Conservation (phyloP, 2,113 vertebrate genomes). For the Vidua macroura region DNA sequence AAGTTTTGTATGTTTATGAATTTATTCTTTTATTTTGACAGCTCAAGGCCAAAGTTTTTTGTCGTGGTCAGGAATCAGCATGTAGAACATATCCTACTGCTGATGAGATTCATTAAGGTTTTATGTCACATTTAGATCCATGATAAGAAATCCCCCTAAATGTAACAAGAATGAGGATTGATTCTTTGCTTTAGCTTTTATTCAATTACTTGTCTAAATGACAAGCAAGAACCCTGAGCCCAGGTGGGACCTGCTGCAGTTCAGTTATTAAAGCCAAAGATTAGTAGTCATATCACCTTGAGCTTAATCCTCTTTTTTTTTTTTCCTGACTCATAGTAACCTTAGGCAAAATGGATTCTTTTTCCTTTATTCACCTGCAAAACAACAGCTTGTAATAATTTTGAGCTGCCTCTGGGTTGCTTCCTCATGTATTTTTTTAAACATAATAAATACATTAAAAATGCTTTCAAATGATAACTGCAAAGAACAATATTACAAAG, state of each 20-base stretch:
- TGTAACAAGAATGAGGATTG: background rate
- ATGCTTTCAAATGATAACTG: background rate
- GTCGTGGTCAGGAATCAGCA: background rate
- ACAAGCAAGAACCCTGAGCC: background rate
- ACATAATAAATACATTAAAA: background rate
- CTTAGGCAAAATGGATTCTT: background rate
- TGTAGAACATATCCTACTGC: background rate
- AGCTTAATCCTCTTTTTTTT: conserved; percentile 35
- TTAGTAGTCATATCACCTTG: background rate
- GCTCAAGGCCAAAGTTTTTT: background rate
- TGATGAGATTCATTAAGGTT: background rate
- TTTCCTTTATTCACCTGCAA: background rate
- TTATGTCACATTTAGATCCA: conserved; percentile 13
- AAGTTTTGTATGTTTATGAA: background rate
- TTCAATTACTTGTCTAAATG: conserved; percentile 23
- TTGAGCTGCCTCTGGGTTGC: background rate
- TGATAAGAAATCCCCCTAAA: background rate
- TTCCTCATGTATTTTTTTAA: background rate
- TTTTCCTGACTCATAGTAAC: background rate
- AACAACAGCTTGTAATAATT: conserved; percentile 3
- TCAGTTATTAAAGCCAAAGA: conserved; percentile 30
- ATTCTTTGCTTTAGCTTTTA: conserved; percentile 24
- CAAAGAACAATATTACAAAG: background rate
- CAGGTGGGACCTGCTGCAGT: background rate
- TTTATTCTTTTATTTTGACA: background rate